A percentile compares a stretch with the other conserved stretches of the same genome.
These are phyloP conservation scores for Vulpes ferrilata DNA, from an alignment of 2,113 vertebrate genomes.

Conservation along the genomic window DNA sequence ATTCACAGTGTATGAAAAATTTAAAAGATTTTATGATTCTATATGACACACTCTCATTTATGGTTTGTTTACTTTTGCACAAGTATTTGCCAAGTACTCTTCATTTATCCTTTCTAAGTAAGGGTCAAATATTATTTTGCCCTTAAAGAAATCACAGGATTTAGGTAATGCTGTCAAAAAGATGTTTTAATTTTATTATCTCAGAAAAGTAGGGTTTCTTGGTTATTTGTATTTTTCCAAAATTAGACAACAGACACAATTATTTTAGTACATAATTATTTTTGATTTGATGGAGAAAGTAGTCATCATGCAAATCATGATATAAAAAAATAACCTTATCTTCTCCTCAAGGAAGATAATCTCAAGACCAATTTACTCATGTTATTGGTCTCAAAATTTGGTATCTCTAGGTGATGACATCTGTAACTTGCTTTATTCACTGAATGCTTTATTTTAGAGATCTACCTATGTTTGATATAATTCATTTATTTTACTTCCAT, in stretches of 20 bases:
- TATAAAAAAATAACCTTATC: background rate
- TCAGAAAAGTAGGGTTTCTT: background rate
- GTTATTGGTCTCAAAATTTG: background rate
- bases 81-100: conserved; percentile 28
- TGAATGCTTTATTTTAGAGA: background rate
- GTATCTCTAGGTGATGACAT: background rate
- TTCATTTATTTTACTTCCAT: background rate
- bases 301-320: background rate
- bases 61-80: conserved; percentile 64
- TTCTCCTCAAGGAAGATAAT: background rate
- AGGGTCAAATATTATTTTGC: conserved; percentile 24
- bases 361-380: background rate
- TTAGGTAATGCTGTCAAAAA: background rate
- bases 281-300: background rate
- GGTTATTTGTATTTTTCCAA: background rate
- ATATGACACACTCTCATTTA: conserved; percentile 53
- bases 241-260: background rate
- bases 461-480: background rate
- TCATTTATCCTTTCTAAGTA: conserved; percentile 40
- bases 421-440: background rate
- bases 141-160: background rate
- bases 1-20: conserved; percentile 58
- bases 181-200: background rate
- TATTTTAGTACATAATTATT: background rate
- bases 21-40: conserved; percentile 64